Base-by-base conservation (phyloP, 2,113 vertebrate genomes). In the Caloenas nicobarica region DNA sequence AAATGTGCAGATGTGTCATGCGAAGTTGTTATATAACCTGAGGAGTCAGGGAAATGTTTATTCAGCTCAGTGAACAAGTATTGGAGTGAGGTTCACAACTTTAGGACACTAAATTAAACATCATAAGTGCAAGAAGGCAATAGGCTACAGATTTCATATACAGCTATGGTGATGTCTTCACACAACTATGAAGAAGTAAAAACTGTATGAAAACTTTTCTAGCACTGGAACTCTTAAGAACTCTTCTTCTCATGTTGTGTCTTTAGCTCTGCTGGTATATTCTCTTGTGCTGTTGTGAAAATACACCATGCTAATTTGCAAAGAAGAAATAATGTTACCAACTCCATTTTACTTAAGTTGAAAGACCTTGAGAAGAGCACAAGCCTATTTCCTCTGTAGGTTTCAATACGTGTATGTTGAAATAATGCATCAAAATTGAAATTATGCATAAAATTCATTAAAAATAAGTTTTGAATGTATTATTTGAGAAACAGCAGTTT, bases 91-190 rank as follows among this genome's bases (percentile, higher is more conserved):
- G 44, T 91, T 95, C 44, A 40, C 21, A 93, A 89, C 91, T 93
- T 72, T 5, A 95, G 78, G 53, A 69, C 31, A 73, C 74, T 95
- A 91, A 93, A 94, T 93, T 85, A 93, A 95, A 85, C 71, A 77
- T 89, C 38, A 64, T 66, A 48, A 70, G 31, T 58, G 40, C 33
- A 66, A 73, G 60, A 74, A 89, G 28, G 36, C 40, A 91, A 7
- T 28, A 73, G 46, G 25, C 74, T 81, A 50, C 57, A 53, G 44
- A 80, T 76, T 92, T 68, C 70, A 61, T 5, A 2, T 60, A 33
- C 28, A 87, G n/a, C 61, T 72, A 7, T 36, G 28, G 33, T 44
- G 74, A 40, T 61, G 16, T 73, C 58, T 90, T 92, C 64, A 26
- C 51, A 57, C 16, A 86, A 6, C 33, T 66, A 4, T 26, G 50